Conservation (phyloP, 2,888 invertebrate species). For the Papilio gigon region DNA sequence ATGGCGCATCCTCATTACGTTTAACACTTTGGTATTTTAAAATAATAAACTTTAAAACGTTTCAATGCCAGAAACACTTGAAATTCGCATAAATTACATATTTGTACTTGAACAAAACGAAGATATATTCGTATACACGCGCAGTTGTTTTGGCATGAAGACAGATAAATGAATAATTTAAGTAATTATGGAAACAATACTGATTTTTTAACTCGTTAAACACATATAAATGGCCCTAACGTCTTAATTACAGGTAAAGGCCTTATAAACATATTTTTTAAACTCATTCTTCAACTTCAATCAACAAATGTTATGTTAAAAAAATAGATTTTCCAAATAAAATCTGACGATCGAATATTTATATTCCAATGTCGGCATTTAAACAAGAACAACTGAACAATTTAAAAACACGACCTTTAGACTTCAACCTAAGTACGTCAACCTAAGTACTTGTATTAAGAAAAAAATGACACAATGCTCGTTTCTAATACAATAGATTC, state of each 20-base stretch:
- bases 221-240: no score
- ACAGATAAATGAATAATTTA: background rate
- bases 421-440: background rate
- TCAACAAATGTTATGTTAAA: no score
- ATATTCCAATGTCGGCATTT: background rate
- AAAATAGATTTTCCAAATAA: background rate
- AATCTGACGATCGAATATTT: background rate
- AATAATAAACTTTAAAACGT: background rate
- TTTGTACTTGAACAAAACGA: conserved; percentile 14
- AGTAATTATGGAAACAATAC: background rate
- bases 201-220: no score
- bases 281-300: no score
- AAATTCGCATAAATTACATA: conserved; percentile 14
- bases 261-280: no score
- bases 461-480: conserved; percentile 1
- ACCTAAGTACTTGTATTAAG: background rate
- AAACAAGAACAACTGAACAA: background rate
- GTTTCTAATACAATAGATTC: conserved; percentile 4
- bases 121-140: conserved; percentile 4
- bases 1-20: background rate
- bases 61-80: conserved; percentile 16
- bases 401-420: background rate
- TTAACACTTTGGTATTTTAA: background rate
- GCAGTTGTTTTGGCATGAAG: conserved; percentile 20
- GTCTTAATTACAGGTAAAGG: no score